These are phyloP conservation scores for Drosophila virilis DNA, from an alignment of 1,140 invertebrate genomes.

Conservation along the genomic window DNA sequence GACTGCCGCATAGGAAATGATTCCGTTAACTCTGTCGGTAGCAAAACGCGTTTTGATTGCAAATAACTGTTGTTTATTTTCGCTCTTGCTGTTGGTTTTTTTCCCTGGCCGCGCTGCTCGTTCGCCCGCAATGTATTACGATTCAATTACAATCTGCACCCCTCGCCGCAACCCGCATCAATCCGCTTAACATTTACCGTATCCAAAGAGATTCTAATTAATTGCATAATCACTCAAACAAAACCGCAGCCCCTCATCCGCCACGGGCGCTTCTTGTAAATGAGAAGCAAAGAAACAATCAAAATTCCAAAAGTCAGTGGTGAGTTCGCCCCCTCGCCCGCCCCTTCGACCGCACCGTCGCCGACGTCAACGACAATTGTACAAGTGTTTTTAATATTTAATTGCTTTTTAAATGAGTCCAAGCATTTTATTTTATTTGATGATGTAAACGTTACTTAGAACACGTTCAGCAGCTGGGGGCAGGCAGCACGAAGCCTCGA, in stretches of 20 bases:
- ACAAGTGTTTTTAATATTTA: constrained; percentile 83
- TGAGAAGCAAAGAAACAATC: constrained; percentile 76
- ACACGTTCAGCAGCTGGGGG: constrained; percentile 54
- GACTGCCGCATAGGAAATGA: constrained; percentile 63
- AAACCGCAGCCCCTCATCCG: constrained; percentile 46
- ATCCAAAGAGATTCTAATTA: constrained; percentile 72
- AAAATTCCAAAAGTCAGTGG: constrained; percentile 75
- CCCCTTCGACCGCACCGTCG: neutral
- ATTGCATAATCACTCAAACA: constrained; percentile 79
- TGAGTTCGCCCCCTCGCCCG: neutral
- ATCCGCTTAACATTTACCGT: constrained; percentile 50
- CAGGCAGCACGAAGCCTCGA: constrained; percentile 8
- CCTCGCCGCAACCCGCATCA: constrained; percentile 16
- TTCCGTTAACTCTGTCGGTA: constrained; percentile 44
- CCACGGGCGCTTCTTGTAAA: constrained; percentile 49
- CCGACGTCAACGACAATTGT: constrained; percentile 43
- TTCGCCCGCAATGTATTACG: constrained; percentile 25
- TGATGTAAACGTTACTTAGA: constrained; percentile 78
- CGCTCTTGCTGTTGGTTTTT: neutral
- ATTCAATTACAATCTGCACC: constrained; percentile 39
- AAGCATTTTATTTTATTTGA: constrained; percentile 81
- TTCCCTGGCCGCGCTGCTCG: neutral
- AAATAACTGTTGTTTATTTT: constrained; percentile 28
- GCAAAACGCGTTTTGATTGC: constrained; percentile 42
- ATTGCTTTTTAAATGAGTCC: constrained; percentile 82